phyloP scores from a whole-genome alignment of 2,797 vertebrate genomes.

The Acropternis orthonyx region DNA sequence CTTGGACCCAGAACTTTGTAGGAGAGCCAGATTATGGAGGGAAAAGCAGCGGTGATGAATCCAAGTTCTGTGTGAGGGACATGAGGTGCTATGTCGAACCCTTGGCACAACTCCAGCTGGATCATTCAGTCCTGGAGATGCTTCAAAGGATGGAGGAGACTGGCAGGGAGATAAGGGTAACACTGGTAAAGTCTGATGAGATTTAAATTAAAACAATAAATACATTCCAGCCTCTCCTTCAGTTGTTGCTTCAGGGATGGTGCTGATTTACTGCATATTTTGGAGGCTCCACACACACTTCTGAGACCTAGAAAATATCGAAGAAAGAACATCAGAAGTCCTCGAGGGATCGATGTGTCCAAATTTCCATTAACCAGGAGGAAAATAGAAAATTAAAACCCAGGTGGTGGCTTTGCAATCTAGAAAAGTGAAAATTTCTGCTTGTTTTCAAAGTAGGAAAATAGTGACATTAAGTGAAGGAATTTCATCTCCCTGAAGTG shows the following conservation, averaged over 20 bases:
- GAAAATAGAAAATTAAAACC: background rate
- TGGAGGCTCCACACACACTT: background rate
- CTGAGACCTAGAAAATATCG: background rate
- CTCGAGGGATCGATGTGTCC: background rate
- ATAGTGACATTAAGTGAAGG: background rate
- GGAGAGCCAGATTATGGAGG: background rate
- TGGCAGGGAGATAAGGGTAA: background rate
- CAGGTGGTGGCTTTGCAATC: accelerated
- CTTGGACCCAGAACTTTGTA: background rate
- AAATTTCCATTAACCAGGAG: background rate
- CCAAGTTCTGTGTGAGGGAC: background rate
- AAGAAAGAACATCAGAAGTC: background rate
- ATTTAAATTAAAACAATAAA: constrained; percentile 12
- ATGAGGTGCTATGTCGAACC: accelerated
- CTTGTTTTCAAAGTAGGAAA: background rate
- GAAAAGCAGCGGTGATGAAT: background rate
- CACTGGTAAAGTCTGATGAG: background rate
- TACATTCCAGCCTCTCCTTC: background rate
- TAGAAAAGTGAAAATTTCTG: background rate
- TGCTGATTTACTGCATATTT: background rate
- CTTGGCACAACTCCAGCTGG: background rate
- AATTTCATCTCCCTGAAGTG: background rate
- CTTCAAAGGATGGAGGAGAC: background rate
- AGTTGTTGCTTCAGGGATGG: background rate
- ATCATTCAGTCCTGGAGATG: background rate